These are phyloP conservation scores for Urocyon cinereoargenteus DNA, from an alignment of 2,797 vertebrate genomes.

Conservation along the genomic window DNA sequence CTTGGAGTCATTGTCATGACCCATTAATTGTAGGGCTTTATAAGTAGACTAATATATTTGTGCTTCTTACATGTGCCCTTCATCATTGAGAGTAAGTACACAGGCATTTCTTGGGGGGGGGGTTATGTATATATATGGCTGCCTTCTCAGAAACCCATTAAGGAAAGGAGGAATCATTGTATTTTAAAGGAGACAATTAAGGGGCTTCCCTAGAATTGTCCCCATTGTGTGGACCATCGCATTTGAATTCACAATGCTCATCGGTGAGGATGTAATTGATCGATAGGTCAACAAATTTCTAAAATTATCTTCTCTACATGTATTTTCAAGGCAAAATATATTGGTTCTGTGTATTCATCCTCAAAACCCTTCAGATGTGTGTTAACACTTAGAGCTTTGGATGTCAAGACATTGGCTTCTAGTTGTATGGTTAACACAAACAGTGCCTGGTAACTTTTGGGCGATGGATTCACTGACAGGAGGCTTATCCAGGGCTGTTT, in stretches of 20 bases:
- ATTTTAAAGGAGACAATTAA: not conserved
- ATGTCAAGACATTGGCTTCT: not conserved
- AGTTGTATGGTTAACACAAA: not conserved
- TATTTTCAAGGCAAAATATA: not conserved
- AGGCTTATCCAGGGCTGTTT: not conserved
- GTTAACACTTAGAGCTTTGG: not conserved
- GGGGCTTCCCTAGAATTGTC: not conserved
- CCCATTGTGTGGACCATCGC: not conserved
- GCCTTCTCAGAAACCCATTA: not conserved
- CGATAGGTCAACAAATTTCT: not conserved
- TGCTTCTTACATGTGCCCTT: not conserved
- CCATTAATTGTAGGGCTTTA: not conserved
- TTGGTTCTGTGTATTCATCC: not conserved
- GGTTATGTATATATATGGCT: too few relatives aligned
- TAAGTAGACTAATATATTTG: not conserved
- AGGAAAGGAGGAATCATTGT: not conserved
- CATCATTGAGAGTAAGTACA: not conserved
- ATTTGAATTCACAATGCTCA: not conserved
- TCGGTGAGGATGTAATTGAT: not conserved
- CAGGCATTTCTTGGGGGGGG: too few relatives aligned
- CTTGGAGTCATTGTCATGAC: not conserved
- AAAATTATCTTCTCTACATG: not conserved
- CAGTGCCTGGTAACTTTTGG: not conserved
- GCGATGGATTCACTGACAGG: not conserved
- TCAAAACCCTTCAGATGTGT: not conserved